These are phyloP conservation scores for Protonemura montana DNA, from an alignment of 2,888 invertebrate genomes.

Conservation along the genomic window DNA sequence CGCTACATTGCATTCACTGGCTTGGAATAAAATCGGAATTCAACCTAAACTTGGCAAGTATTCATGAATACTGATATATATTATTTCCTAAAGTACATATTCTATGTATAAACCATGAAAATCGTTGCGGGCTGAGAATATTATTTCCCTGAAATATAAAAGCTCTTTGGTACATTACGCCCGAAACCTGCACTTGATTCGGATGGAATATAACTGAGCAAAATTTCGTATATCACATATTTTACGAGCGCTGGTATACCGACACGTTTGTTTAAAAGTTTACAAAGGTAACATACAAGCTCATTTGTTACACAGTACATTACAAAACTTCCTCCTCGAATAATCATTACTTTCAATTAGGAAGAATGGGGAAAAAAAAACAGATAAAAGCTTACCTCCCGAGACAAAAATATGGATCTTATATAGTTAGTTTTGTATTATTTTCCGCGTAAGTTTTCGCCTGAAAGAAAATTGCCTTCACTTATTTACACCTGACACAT, in stretches of 20 bases:
- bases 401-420: too few species aligned
- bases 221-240: background rate
- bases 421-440: too few species aligned
- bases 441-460: too few species aligned
- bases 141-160: background rate
- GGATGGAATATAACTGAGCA: too few species aligned
- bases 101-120: background rate
- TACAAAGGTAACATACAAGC: background rate
- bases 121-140: background rate
- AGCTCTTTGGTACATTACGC: background rate
- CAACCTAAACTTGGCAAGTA: conserved; percentile 9
- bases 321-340: background rate
- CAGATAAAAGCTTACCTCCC: too few species aligned
- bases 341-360: background rate
- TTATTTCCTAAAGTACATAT: background rate
- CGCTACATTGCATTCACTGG: background rate
- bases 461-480: too few species aligned
- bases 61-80: background rate
- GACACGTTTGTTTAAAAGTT: background rate
- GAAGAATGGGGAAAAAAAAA: background rate
- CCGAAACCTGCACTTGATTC: background rate
- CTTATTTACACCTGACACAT: too few species aligned
- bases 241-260: background rate
- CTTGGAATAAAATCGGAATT: background rate
- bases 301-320: background rate